Evolutionary conservation across 1,140 invertebrate genomes (phyloP), one percentile per base, ranked within the genome.

Genomic region (Drosophila arizonae): DNA sequence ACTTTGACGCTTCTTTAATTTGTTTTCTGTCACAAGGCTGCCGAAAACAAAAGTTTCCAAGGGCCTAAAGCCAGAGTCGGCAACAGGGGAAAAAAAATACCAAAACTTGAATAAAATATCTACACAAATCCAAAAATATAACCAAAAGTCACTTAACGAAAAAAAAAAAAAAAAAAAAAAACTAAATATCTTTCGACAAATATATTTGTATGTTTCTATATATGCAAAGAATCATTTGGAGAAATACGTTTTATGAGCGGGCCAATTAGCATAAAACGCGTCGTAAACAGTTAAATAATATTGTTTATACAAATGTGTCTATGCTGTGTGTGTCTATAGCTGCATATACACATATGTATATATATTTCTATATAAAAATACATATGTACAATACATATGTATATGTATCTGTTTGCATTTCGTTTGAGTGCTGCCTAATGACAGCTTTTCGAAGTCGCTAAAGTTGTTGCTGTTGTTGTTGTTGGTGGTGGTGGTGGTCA

Each of bases 261-360:
- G 57, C 48, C 65, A 88, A 88, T 88, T 88, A 84, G 84, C 79
- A 84, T 88, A 76, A 84, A 88, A 75, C 71, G 65, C 64, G 67
- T 79, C 71, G 85, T 88, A 87, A 88, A 88, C 84, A 88, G 84
- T 88, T 88, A 80, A 88, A 88, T 88, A 88, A 88, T 88, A 82
- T 75, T 75, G 70, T 74, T 77, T 61, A 74, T 80, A 78, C 64
- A 73, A 68, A 76, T 76, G 69, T 67, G 54, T 71, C 57, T 74
- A 72, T 66, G 63, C 55, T 50, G 26, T 33, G 17, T 72, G 11
- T 51, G 26, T 39, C 15, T 28, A 46, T 69, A 24, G 62, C 26
- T 51, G 41, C 46, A 39, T 39, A 28, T 62, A 13, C 26, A 10
- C 50, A 36, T 65, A 17, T 48, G 26, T 46, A 41, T 58, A 10